Conservation (phyloP, 1,140 invertebrate genomes). For the Aphelenchoides fujianensis region DNA sequence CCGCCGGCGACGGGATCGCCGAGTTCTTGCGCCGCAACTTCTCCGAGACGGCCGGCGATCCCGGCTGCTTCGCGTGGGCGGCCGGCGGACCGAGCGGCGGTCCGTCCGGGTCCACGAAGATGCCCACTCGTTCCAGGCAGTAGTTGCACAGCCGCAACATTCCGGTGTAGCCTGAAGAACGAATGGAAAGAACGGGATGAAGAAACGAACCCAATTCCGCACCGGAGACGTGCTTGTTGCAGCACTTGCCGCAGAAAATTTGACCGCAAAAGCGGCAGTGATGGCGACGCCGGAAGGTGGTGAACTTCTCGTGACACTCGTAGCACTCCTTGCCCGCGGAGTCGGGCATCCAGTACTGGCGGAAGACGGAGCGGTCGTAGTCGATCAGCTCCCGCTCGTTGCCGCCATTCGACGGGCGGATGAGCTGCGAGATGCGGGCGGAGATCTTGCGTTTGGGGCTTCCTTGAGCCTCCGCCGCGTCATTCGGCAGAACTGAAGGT, state of each 20-base stretch:
- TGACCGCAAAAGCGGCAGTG: conserved; percentile 76
- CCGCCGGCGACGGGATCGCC: conserved; percentile 30
- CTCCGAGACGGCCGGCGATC: conserved; percentile 1
- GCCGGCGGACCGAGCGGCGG: neutral
- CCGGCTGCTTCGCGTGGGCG: neutral
- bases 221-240: conserved; percentile 87
- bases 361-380: conserved; percentile 65
- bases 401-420: too few relatives aligned
- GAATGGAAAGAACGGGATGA: too few relatives aligned
- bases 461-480: too few relatives aligned
- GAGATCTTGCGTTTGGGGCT: conserved; percentile 12
- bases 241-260: conserved; percentile 87
- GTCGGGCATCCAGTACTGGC: conserved; percentile 97
- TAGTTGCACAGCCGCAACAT: conserved; percentile 56
- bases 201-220: conserved; percentile 66
- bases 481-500: neutral
- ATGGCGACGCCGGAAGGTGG: conserved; percentile 83
- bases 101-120: neutral
- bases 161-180: too few relatives aligned
- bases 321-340: conserved; percentile 92
- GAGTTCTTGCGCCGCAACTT: conserved; percentile 22
- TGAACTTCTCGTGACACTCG: conserved; percentile 89
- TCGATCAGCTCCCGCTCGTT: conserved; percentile 26
- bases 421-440: neutral
- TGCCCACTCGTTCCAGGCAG: conserved; percentile 48